A percentile compares a stretch with the other conserved stretches of the same genome.
Evolutionary conservation across 2,797 vertebrate genomes (phyloP).

Genomic region (Margarornis squamiger): DNA sequence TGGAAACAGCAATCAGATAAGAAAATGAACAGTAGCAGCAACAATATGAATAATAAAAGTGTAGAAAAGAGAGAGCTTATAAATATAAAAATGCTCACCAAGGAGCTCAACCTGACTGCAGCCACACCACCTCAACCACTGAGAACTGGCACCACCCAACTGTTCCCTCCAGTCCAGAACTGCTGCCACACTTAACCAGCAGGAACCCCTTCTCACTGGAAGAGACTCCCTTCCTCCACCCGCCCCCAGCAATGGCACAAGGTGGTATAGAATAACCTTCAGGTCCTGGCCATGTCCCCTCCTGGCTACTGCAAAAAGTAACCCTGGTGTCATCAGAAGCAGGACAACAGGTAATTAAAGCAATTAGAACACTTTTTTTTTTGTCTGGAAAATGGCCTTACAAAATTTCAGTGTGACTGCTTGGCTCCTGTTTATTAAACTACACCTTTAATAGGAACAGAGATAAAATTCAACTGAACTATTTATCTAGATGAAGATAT

Average conservation of each 20-base stretch:
- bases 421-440: background rate
- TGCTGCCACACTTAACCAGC: background rate
- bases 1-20: background rate
- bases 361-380: background rate
- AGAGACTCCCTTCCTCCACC: background rate
- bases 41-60: background rate
- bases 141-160: background rate
- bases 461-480: background rate
- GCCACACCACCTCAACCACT: background rate
- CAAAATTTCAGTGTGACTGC: background rate
- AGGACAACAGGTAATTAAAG: background rate
- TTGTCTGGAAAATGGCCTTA: background rate
- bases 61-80: background rate
- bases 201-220: background rate
- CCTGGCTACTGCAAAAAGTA: background rate
- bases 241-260: background rate
- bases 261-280: background rate
- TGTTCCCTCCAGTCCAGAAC: background rate
- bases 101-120: background rate
- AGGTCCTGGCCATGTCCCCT: background rate
- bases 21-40: background rate
- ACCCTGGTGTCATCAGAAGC: background rate
- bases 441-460: background rate
- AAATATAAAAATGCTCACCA: background rate
- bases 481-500: background rate